phyloP scores from a whole-genome alignment of 1,140 invertebrate genomes.

The Eumeta japonica region DNA sequence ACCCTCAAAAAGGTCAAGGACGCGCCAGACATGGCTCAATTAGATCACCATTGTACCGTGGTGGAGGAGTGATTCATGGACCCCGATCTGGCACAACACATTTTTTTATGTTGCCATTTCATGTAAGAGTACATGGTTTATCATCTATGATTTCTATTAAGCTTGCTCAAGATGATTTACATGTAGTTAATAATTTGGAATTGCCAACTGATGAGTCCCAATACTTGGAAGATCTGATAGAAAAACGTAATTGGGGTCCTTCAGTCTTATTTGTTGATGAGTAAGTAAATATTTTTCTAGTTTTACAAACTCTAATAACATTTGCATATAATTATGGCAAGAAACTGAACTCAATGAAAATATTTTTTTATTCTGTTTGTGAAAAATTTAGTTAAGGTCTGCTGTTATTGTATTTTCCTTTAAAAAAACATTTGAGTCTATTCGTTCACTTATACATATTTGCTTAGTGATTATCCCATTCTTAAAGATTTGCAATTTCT shows the following conservation, averaged over 20 bases:
- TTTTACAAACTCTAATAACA: neutral
- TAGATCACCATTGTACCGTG: slow-evolving; percentile 79
- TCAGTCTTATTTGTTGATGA: slow-evolving; percentile 93
- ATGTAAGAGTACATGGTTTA: slow-evolving; percentile 74
- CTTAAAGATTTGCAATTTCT: too few relatives aligned
- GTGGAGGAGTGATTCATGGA: slow-evolving; percentile 83
- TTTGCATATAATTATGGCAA: neutral
- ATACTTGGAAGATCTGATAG: slow-evolving; percentile 78
- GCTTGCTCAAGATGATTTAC: slow-evolving; percentile 92
- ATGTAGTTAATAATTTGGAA: slow-evolving; percentile 85
- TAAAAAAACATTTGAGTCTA: too few relatives aligned
- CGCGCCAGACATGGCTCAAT: slow-evolving; percentile 88
- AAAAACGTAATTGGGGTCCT: slow-evolving; percentile 88
- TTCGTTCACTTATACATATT: too few relatives aligned
- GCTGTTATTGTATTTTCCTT: too few relatives aligned
- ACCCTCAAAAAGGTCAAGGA: slow-evolving; percentile 93
- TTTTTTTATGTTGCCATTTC: slow-evolving; percentile 91
- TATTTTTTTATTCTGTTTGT: neutral
- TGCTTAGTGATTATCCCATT: too few relatives aligned
- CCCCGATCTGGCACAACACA: slow-evolving; percentile 83
- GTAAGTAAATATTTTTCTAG: slow-evolving; percentile 61
- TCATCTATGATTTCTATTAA: slow-evolving; percentile 84
- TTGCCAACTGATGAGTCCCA: slow-evolving; percentile 79
- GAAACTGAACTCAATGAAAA: neutral
- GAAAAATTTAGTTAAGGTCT: neutral